A percentile compares a stretch with the other conserved stretches of the same genome.
Conservation (phyloP, 2,113 vertebrate species). For the Pelecanoides urinatrix region DNA sequence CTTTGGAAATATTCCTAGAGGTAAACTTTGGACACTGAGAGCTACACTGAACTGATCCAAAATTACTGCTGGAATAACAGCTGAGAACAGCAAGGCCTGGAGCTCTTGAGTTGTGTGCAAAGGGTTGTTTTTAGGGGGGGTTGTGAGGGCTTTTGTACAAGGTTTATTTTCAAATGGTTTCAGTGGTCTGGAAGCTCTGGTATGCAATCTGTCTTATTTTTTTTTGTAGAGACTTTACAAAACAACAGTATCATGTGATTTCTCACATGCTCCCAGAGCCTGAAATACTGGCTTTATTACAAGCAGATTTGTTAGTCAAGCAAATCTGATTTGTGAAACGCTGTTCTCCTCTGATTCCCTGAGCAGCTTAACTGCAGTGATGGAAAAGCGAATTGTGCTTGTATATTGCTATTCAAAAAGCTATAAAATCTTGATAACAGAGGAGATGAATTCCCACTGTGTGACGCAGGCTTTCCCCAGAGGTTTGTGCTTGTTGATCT, state of each 20-base stretch:
- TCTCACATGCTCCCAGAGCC: slow-evolving; percentile 35
- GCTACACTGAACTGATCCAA: background rate
- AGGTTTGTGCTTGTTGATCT: background rate
- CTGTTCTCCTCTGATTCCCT: background rate
- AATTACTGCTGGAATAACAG: background rate
- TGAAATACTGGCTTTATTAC: slow-evolving; percentile 34
- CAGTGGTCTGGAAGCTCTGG: slow-evolving; percentile 7
- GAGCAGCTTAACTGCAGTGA: background rate
- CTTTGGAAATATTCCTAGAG: background rate
- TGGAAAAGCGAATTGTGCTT: background rate
- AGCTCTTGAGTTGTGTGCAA: background rate
- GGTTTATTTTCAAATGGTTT: background rate
- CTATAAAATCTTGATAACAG: background rate
- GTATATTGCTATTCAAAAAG: background rate
- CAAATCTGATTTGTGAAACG: background rate
- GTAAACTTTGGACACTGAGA: background rate
- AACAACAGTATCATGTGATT: slow-evolving; percentile 19
- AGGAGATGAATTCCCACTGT: background rate
- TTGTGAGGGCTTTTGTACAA: background rate
- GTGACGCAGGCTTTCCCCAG: background rate
- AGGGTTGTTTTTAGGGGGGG: background rate
- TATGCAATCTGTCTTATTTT: background rate
- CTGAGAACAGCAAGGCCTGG: background rate
- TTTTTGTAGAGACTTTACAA: background rate
- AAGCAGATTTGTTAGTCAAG: background rate